Base-by-base conservation (phyloP, 2,797 vertebrate species). In the Poeciliopsis gracilis region DNA sequence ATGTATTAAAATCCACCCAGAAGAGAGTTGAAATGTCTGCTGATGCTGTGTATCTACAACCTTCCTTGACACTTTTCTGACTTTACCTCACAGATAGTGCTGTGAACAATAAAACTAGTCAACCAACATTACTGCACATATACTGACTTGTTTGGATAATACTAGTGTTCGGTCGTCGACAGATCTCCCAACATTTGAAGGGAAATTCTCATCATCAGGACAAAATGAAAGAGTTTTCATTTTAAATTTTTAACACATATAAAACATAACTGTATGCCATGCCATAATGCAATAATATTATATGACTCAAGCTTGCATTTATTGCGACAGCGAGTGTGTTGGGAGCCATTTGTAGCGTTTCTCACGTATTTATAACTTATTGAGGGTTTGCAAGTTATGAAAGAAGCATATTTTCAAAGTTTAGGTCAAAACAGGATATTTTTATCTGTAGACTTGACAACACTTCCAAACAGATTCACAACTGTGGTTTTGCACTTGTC, bases 401-500 rank as follows among this genome's bases (percentile, higher is more conserved):
- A 28, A 57, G 38, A 4, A 38, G 53, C 6, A 9, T 43, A 57
- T 23, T 71, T 10, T 28, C 23, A 59, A 43, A 51, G 59, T 51
- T 67, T 69, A 8, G 13, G 18, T 79, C 30, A 61, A 76, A 77
- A 47, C 33, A 43, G 15, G 43, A 73, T 20, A 36, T 23, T 72
- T 38, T 49, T 1, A 30, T 82, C 36, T 72, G 23, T 78, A 78
- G 72, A 15, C 53, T 59, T 8, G 47, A 79, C 72, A 43, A 30
- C 53, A 63, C 43, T 55, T 80, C 30, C 63, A 73, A 69, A n/a
- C 36, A 71, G 7, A n/a, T 1, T n/a, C n/a, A 63, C 77, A 75
- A 72, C 75, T 57, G 77, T 78, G 63, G 16, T 36, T 53, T 70
- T 61, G 33, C 67, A 46, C 81, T 71, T 45, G n/a, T 72, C 36